Percentiles rank a stretch among this genome's conserved stretches.
These are phyloP conservation scores for Synergus umbraculus DNA, from an alignment of 2,888 invertebrate species.

Conservation along the genomic window DNA sequence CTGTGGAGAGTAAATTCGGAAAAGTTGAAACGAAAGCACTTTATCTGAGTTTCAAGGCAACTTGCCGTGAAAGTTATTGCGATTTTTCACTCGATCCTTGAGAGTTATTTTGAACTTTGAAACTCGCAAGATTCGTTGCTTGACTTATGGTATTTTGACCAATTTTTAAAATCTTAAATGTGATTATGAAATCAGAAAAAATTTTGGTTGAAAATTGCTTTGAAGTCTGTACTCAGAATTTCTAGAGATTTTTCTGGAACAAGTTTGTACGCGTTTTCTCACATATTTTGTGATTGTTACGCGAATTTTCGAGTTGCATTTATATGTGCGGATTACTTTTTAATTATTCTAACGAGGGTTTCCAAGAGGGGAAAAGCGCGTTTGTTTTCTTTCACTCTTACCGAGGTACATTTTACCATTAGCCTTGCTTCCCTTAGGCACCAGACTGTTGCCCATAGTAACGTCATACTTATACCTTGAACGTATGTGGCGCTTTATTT, in stretches of 20 bases:
- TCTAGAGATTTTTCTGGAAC: neutral
- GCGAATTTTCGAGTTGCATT: conserved; percentile 24
- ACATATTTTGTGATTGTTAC: neutral
- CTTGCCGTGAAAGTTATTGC: neutral
- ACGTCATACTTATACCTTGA: neutral
- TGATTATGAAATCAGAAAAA: neutral
- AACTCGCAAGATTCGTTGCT: neutral
- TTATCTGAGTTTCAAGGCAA: conserved; percentile 2
- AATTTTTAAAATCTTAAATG: neutral
- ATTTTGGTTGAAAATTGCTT: no score
- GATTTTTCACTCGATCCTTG: neutral
- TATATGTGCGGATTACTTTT: conserved; percentile 19
- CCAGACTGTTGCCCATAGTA: neutral
- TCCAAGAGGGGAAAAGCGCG: neutral
- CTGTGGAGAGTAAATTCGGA: neutral
- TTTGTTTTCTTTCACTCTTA: conserved; percentile 9
- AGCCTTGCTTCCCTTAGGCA: neutral
- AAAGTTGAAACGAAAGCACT: conserved; percentile 7
- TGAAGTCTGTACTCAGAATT: neutral
- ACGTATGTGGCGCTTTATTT: conserved; percentile 52
- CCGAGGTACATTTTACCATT: neutral
- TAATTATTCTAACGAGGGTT: neutral
- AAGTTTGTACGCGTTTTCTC: neutral
- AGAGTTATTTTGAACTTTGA: neutral
- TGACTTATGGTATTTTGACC: neutral